Conservation (phyloP, 1,140 invertebrate genomes). For the Heliconius hermathena region DNA sequence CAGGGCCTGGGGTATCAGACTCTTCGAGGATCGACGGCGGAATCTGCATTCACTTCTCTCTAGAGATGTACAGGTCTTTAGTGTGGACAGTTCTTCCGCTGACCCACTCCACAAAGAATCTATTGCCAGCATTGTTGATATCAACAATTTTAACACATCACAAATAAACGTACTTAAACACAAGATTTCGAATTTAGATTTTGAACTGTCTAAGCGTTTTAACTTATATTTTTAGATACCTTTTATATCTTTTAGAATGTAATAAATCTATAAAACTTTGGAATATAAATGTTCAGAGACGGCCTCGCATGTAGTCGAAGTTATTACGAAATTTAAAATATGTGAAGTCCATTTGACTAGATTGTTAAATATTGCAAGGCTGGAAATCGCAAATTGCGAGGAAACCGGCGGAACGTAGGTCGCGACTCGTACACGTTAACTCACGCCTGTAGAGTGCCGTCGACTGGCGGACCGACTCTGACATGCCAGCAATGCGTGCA, state of each 20-base stretch:
- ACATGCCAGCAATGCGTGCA: constrained; percentile 30
- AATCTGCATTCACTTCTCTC: constrained; percentile 81
- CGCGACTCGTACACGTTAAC: constrained; percentile 45
- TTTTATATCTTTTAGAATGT: not conserved
- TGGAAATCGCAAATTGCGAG: constrained; percentile 34
- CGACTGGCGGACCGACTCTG: constrained; percentile 36
- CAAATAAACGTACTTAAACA: not conserved
- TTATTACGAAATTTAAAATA: constrained; percentile 62
- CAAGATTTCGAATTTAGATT: not conserved
- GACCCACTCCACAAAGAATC: constrained; percentile 82
- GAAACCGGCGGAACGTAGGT: constrained; percentile 33
- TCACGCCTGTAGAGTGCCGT: constrained; percentile 49
- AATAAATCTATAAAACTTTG: constrained; percentile 40
- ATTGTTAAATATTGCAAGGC: constrained; percentile 55
- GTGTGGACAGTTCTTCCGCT: constrained; percentile 64
- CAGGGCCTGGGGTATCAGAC: constrained; percentile 67
- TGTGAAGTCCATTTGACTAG: constrained; percentile 50
- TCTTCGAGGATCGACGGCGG: constrained; percentile 69
- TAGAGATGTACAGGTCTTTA: constrained; percentile 59
- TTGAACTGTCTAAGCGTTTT: not conserved
- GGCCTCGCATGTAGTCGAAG: constrained; percentile 45
- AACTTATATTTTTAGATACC: not conserved
- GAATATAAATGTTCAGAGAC: constrained; percentile 51
- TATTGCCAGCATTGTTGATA: constrained; percentile 72
- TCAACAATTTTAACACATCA: constrained; percentile 37